Evolutionary conservation across 2,113 vertebrate genomes (phyloP), one percentile per base, ranked within the genome.

Genomic region (Mesitornis unicolor): DNA sequence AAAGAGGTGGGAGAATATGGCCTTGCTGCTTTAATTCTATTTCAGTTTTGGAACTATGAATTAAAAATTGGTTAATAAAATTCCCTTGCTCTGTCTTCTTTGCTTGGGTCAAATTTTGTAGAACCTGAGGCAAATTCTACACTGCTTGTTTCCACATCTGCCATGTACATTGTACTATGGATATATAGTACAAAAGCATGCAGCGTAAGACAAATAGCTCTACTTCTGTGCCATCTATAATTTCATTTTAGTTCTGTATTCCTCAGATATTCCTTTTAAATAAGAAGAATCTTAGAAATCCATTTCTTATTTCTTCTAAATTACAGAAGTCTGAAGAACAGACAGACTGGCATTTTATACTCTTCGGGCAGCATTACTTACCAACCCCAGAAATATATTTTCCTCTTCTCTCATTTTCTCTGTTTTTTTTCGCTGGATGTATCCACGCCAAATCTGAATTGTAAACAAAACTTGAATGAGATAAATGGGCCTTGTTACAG

Each of bases 381-480:
- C 99, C 98, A 99, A 99, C 26, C 98, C 98, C 95, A 99, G 97
- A 93, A 99, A 99, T 54, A 99, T 64, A 98, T 98, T 98, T 96
- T 99, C 98, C 63, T 98, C 98, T 61, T 98, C 97, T 76, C 98
- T 95, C 53, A 98, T 89, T 40, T 74, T 96, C 59, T 96, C 67
- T 5, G 98, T 98, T 89, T 64, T 97, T 97, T 85, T 98, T 91
- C 67, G 91, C 68, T 99, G 98, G 47, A 47, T 45, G 89, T 98
- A 98, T 54, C 98, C 98, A 93, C 96, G 98, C 98, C 99, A 99
- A 68, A 98, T 94, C 99, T 99, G 88, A 16, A 89, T 80, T 89
- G 93, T 82, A 95, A 97, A 93, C 95, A 95, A 42, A 97, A 86
- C 81, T n/a, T 48, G 79, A 28, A 92, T 95, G 80, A 96, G 87